Base-by-base conservation (phyloP, 2,888 invertebrate species). In the Hoplodrina ambigua region DNA sequence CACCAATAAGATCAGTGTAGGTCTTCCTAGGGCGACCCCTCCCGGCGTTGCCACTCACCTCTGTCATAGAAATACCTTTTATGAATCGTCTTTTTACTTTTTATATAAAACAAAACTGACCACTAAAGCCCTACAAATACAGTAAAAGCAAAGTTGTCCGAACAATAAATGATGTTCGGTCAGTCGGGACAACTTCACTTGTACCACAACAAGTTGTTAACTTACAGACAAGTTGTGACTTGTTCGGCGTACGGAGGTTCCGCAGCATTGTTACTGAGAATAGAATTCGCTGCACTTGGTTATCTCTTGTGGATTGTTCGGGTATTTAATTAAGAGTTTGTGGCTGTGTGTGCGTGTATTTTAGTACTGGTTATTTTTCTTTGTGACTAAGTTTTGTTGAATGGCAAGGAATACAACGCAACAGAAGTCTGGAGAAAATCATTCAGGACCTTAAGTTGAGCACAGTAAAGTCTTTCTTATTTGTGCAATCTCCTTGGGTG, bases 171-270 rank as follows among this genome's bases (percentile, higher is more conserved):
- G 83, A 81, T 81, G 80, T 83, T 86, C 52, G 83, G 74, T 82
- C 84, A 83, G 73, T 56, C 70, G 80, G 75, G 80, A 81, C 84
- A 82, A 69, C 77, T 74, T 72, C 74, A 61, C 37, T 63, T 20
- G 76, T 84, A 83, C 86, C 83, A 86, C 86, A 88, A 88, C 88
- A 88, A 90, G 84, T 89, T 90, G 88, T 88, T 88, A 89, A 88
- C 88, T 90, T 86, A 81, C 74, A 74, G 85, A 84, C 85, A 78
- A 87, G 88, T 88, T 87, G 84, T 75, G 83, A 90, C 77, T 78
- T 77, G 81, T 81, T 87, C 78, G 74, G 70, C 64, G 78, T 77
- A 79, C 79, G 64, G 71, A 72, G 71, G 80, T 85, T 73, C 69
- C 74, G 67, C 69, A 84, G 80, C 81, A 84, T 88, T 86, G 86